phyloP scores from a whole-genome alignment of 2,888 invertebrate species.

The Malacosoma neustria region DNA sequence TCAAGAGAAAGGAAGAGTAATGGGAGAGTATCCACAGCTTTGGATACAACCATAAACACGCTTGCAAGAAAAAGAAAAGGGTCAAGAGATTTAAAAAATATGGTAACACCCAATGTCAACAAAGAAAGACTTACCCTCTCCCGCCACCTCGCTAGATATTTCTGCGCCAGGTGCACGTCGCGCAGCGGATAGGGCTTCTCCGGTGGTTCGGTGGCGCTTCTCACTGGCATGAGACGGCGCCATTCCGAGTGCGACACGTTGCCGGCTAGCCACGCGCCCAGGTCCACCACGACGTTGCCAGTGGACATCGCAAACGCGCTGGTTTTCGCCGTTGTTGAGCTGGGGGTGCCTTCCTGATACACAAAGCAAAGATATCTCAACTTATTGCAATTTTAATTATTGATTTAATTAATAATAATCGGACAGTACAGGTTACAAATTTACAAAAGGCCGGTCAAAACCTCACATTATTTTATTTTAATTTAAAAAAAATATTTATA shows the following conservation, averaged over 20 bases:
- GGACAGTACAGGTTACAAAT: no score
- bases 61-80: no score
- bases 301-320: slow-evolving; percentile 27
- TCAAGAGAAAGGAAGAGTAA: no score
- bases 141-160: slow-evolving; percentile 57
- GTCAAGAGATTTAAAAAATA: no score
- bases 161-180: slow-evolving; percentile 48
- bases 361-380: not conserved
- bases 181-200: slow-evolving; percentile 24
- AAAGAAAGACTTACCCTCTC: slow-evolving; percentile 51
- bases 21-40: no score
- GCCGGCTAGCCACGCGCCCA: slow-evolving; percentile 70
- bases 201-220: slow-evolving; percentile 17
- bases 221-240: slow-evolving; percentile 39
- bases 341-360: slow-evolving; percentile 7
- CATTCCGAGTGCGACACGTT: slow-evolving; percentile 51
- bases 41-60: no score
- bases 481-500: no score
- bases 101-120: no score
- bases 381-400: no score
- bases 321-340: slow-evolving; percentile 22
- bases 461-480: no score
- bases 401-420: no score
- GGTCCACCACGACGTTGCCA: slow-evolving; percentile 61
- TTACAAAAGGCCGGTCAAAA: no score